phyloP scores from a whole-genome alignment of 2,113 vertebrate genomes.

The Ailurus styani region DNA sequence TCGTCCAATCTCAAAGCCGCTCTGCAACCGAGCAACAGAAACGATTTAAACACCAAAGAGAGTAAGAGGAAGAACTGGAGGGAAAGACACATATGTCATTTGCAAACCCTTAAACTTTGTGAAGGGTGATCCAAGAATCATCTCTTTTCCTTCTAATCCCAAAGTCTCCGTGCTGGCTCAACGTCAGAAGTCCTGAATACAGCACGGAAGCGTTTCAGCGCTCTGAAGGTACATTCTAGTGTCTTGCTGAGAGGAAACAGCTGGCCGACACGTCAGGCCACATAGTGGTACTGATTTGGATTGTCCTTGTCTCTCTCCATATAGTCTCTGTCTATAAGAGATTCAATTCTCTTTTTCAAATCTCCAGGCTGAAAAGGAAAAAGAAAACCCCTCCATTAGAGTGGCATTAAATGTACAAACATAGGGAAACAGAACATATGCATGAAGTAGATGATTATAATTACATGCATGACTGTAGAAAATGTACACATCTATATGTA shows the following conservation, averaged over 20 bases:
- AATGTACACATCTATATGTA: rapidly evolving
- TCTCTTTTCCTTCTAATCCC: constrained; percentile 58
- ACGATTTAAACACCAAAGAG: constrained; percentile 51
- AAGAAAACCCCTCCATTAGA: neutral
- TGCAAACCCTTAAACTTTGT: constrained; percentile 48
- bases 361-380: constrained; percentile 90
- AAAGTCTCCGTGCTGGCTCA: constrained; percentile 67
- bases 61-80: constrained; percentile 57
- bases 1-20: constrained; percentile 60
- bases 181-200: constrained; percentile 55
- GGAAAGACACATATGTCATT: neutral
- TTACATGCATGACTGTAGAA: neutral
- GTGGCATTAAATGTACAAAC: neutral
- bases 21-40: constrained; percentile 68
- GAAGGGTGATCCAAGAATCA: constrained; percentile 47
- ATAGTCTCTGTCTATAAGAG: constrained; percentile 98
- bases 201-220: constrained; percentile 53
- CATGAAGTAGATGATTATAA: neutral
- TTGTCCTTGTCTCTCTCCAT: constrained; percentile 98
- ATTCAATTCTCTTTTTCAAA: constrained; percentile 97
- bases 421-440: neutral
- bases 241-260: constrained; percentile 38
- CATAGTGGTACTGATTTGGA: constrained; percentile 97
- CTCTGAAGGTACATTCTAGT: constrained; percentile 63
- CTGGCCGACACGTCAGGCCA: constrained; percentile 85